Conservation (phyloP, 2,113 vertebrate genomes). For the Cinclus mexicanus region DNA sequence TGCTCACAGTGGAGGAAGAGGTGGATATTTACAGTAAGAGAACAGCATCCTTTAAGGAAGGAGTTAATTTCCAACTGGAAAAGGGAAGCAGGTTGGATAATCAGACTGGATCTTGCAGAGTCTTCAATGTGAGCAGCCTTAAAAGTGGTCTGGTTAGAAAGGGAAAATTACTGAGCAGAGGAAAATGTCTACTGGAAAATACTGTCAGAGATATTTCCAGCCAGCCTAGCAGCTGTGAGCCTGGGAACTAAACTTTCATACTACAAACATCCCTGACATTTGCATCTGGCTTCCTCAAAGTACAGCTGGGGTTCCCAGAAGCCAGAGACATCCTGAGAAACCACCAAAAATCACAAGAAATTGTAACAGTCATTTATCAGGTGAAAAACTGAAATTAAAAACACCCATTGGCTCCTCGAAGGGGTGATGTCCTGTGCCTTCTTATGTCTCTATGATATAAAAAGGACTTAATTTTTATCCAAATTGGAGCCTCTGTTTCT, state of each 20-base stretch:
- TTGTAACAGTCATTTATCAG: not conserved
- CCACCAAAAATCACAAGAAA: rapidly evolving
- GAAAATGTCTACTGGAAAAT: not conserved
- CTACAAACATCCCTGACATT: not conserved
- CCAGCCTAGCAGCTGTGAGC: not conserved
- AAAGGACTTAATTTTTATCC: not conserved
- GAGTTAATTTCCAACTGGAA: not conserved
- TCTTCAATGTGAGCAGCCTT: not conserved
- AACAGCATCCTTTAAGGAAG: not conserved
- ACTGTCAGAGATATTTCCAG: not conserved
- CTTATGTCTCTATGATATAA: not conserved
- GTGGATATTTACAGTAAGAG: not conserved
- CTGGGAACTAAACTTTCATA: not conserved
- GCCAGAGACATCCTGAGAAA: not conserved
- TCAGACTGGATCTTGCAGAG: not conserved
- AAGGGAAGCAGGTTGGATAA: not conserved
- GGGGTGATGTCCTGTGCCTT: not conserved
- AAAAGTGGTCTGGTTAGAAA: not conserved
- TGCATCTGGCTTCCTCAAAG: not conserved
- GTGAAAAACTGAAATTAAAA: not conserved
- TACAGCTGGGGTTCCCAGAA: not conserved
- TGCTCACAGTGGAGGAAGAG: not conserved
- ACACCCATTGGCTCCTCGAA: not conserved
- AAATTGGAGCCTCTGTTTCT: not conserved
- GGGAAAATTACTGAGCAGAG: not conserved